These are phyloP conservation scores for Agapornis canus DNA, from an alignment of 2,797 vertebrate genomes.

Conservation along the genomic window DNA sequence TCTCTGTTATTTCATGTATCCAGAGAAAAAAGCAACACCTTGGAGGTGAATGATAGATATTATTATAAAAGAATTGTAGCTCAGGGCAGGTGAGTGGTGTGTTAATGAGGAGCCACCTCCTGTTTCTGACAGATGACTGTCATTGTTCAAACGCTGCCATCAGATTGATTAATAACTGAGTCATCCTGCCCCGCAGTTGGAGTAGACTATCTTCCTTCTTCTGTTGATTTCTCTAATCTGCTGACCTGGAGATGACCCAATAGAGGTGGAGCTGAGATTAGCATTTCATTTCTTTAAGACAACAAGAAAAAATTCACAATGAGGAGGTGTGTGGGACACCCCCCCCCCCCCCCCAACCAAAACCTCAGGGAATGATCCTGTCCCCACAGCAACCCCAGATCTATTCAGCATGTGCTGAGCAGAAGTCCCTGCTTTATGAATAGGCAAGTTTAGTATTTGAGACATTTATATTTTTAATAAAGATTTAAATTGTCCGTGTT, in stretches of 20 bases:
- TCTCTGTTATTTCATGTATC: constrained; percentile 75
- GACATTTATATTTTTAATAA: constrained; percentile 40
- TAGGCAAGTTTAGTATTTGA: background rate
- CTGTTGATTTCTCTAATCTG: constrained; percentile 77
- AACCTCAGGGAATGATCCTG: background rate
- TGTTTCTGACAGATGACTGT: constrained; percentile 86
- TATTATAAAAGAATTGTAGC: constrained; percentile 82
- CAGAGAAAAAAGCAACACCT: constrained; percentile 76
- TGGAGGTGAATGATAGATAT: constrained; percentile 83
- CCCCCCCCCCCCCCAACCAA: background rate
- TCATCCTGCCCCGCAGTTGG: constrained; percentile 79
- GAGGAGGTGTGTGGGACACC: background rate
- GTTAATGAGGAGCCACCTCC: constrained; percentile 85
- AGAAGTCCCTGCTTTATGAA: background rate
- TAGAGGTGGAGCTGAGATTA: constrained; percentile 77
- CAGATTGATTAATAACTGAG: constrained; percentile 81
- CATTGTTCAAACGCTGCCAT: constrained; percentile 77
- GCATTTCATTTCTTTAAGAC: constrained; percentile 77
- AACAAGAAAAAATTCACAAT: constrained; percentile 59
- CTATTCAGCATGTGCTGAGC: background rate
- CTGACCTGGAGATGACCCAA: constrained; percentile 85
- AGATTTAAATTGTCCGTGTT: constrained; percentile 25
- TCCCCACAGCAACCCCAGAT: background rate
- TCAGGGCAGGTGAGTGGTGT: constrained; percentile 85
- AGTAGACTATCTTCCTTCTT: constrained; percentile 72